Conservation (phyloP, 92 coral and sea anemone genomes). For the Porites rus region DNA sequence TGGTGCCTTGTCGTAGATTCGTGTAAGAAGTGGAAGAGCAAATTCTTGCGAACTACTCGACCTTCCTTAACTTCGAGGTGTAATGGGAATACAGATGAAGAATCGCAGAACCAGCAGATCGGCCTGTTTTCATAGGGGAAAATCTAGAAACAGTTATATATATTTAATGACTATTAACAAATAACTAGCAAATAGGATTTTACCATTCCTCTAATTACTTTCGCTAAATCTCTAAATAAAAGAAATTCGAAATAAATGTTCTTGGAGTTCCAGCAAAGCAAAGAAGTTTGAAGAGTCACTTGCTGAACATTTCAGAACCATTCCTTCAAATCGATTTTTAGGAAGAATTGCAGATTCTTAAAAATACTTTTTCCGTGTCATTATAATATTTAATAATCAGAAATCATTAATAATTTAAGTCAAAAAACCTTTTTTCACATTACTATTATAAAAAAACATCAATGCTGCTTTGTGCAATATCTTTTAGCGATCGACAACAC, state of each 20-base stretch:
- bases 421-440: not conserved
- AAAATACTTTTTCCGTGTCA: not conserved
- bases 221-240: not conserved
- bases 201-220: not conserved
- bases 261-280: not conserved
- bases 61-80: slow-evolving; percentile 3
- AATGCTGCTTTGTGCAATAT: not conserved
- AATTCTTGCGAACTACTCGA: slow-evolving; percentile 27
- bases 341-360: not conserved
- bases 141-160: not conserved
- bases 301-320: not conserved
- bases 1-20: slow-evolving; percentile 63
- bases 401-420: not conserved
- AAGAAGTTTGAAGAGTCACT: not conserved
- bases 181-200: not conserved
- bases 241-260: not conserved
- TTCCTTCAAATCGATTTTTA: not conserved
- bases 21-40: slow-evolving; percentile 1
- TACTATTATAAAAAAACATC: too few species aligned
- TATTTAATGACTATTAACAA: not conserved
- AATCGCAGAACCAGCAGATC: slow-evolving; percentile 3
- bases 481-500: not conserved
- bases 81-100: not conserved
- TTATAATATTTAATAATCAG: not conserved
- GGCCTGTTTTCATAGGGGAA: slow-evolving; percentile 1